Conservation (phyloP, 2,797 vertebrate genomes). For the Monodelphis domestica region DNA sequence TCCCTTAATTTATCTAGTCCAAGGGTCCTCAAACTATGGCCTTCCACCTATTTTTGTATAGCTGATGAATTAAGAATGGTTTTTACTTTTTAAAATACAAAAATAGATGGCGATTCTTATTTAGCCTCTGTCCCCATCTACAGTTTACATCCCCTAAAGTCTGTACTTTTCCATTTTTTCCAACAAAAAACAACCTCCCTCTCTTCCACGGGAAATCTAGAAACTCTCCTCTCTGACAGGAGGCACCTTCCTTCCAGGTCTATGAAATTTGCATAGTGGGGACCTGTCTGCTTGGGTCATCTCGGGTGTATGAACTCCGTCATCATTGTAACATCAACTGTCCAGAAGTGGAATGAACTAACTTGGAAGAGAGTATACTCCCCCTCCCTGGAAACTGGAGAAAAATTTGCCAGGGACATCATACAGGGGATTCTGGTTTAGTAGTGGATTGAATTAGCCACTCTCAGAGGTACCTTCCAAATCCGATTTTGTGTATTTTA, state of each 20-base stretch:
- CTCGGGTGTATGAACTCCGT: neutral
- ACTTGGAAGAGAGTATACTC: neutral
- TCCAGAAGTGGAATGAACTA: neutral
- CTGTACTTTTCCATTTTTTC: neutral
- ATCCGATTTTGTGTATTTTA: neutral
- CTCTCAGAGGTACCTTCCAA: neutral
- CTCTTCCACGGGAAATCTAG: neutral
- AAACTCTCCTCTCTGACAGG: neutral
- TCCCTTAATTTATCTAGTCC: neutral
- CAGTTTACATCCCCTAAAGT: neutral
- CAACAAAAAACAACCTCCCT: neutral
- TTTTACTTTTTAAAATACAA: neutral
- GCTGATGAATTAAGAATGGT: neutral
- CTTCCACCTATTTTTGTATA: neutral
- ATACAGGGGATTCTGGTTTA: neutral
- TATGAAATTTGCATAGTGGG: neutral
- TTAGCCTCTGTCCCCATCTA: neutral
- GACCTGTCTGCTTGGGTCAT: neutral
- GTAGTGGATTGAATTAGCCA: neutral
- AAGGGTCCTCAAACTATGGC: neutral
- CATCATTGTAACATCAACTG: neutral
- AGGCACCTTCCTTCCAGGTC: neutral
- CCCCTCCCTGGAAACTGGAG: neutral
- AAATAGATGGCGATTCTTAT: neutral
- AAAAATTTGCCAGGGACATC: neutral